Evolutionary conservation across 2,888 invertebrate genomes (phyloP).

Genomic region (Catocala fraxini): DNA sequence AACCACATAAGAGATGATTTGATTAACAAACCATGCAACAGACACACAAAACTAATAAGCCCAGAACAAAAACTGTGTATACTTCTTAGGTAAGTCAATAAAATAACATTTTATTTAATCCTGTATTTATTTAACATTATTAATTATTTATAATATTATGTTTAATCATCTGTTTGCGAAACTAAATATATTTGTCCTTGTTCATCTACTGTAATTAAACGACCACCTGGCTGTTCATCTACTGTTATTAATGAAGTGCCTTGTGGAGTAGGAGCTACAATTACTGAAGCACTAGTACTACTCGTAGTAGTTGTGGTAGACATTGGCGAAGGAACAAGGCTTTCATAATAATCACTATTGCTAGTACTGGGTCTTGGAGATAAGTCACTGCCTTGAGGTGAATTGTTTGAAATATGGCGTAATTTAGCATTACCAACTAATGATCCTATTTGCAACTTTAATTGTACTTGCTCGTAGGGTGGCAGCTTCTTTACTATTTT

Average conservation of each 20-base stretch:
- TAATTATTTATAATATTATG: not conserved
- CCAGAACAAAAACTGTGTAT: slow-evolving; percentile 4
- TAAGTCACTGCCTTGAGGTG: not conserved
- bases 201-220: too few species aligned
- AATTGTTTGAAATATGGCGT: slow-evolving; percentile 23
- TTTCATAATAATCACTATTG: slow-evolving; percentile 14
- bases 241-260: too few species aligned
- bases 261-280: too few species aligned
- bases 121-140: not conserved
- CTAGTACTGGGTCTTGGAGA: slow-evolving; percentile 5
- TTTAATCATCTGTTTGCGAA: not conserved
- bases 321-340: slow-evolving; percentile 16
- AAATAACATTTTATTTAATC: not conserved
- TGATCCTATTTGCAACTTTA: slow-evolving; percentile 52
- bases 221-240: too few species aligned
- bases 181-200: too few species aligned
- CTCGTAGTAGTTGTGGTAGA: too few species aligned
- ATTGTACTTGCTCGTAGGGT: slow-evolving; percentile 47
- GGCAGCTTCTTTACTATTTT: slow-evolving; percentile 59
- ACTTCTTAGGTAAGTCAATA: not conserved
- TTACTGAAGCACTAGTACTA: not conserved
- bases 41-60: slow-evolving; percentile 7
- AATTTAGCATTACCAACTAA: slow-evolving; percentile 49
- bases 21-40: slow-evolving; percentile 7
- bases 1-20: slow-evolving; percentile 7